Base-by-base conservation (phyloP, 2,888 invertebrate species). In the Drosophila maculinotata region DNA sequence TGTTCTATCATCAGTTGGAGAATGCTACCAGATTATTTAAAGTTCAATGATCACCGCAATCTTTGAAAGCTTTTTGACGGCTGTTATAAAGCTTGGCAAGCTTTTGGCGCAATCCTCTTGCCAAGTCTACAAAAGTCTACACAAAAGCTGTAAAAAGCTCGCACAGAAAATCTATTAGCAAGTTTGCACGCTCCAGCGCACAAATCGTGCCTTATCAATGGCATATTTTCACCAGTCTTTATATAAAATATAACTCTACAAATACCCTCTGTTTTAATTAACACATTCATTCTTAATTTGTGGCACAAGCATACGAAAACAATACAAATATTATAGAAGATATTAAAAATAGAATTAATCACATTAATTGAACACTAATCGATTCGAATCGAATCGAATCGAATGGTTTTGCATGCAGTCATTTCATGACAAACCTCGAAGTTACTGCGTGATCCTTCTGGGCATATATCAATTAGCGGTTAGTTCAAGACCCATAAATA, bases 401-500 rank as follows among this genome's bases (percentile, higher is more conserved):
- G 23, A 69, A 44, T 52, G 23, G 33, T 10, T 48, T 69, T 12
- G 38, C 73, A 72, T 71, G 73, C 63, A 42, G 41, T 33, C 23
- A 23, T 26, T 48, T 64, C 58, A 69, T 69, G 71, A 63, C 30
- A 51, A 26, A 25, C 25, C 51, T 35, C 31, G n/a, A 20, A 15
- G 2, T 15, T 1, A 25, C 41, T 62, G 56, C 56, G 56, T 63
- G 69, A 64, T 73, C 74, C 74, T 73, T 64, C 58, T 8, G 64
- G 65, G 41, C 56, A 69, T 30, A 45, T 57, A 45, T 51, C 20
- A 57, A 73, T 73, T 60, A 74, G 51, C 60, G 30, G 41, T 65
- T 73, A 42, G 36, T 31, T 44, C 1, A 31, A 49, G 1, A 33
- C 25, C 45, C 15, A 53, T 54, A 33, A 58, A 42, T 41, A 65